A percentile compares a stretch with the other conserved stretches of the same genome.
Conservation (phyloP, 2,888 invertebrate genomes). For the Apamea anceps region DNA sequence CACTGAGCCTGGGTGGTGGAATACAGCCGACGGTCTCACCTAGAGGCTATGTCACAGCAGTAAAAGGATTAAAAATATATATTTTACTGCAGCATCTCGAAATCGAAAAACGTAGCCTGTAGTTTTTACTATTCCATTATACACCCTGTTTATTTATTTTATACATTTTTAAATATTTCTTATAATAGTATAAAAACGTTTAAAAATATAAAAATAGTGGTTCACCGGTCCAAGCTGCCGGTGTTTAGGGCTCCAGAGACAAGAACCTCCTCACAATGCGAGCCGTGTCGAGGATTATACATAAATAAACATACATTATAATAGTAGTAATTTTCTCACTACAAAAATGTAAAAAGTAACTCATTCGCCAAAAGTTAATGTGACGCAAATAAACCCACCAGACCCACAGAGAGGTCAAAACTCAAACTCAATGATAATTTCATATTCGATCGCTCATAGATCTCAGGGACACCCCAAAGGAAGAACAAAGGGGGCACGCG, state of each 20-base stretch:
- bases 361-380: conserved; percentile 25
- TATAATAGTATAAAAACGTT: too few species aligned
- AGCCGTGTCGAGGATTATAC: too few species aligned
- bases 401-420: conserved; percentile 58
- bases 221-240: too few species aligned
- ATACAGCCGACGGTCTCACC: too few species aligned
- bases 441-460: conserved; percentile 64
- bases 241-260: too few species aligned
- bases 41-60: too few species aligned
- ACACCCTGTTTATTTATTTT: too few species aligned
- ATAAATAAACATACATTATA: background rate
- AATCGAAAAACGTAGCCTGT: too few species aligned
- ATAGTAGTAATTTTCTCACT: background rate
- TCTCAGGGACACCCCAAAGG: conserved; percentile 61
- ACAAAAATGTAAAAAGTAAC: background rate
- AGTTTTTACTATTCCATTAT: background rate
- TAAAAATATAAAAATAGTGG: too few species aligned
- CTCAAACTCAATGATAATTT: conserved; percentile 66
- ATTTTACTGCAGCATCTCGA: background rate
- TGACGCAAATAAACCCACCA: conserved; percentile 42
- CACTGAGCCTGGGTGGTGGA: too few species aligned
- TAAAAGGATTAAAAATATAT: background rate
- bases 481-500: conserved; percentile 67
- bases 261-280: too few species aligned
- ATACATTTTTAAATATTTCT: too few species aligned